These are phyloP conservation scores for Morone saxatilis DNA, from an alignment of 2,113 vertebrate species.

Conservation along the genomic window DNA sequence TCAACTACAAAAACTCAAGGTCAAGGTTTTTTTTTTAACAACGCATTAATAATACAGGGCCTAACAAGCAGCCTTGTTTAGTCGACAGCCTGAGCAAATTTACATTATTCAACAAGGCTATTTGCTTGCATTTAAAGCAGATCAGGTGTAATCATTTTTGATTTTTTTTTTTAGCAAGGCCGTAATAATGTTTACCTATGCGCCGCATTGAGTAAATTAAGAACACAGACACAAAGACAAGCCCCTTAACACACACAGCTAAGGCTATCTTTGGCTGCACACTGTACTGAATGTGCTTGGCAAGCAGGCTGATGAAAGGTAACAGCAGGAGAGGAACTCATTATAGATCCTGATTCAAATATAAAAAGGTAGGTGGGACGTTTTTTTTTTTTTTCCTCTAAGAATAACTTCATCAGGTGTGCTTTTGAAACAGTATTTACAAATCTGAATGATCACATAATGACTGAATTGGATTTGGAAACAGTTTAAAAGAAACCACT, in stretches of 20 bases:
- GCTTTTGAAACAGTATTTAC: slow-evolving; percentile 13
- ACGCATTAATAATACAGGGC: slow-evolving; percentile 58
- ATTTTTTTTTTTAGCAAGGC: slow-evolving; percentile 14
- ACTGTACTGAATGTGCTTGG: slow-evolving; percentile 79
- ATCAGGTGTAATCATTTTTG: slow-evolving; percentile 47
- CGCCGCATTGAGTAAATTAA: slow-evolving; percentile 61
- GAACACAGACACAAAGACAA: slow-evolving; percentile 70
- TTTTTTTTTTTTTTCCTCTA: slow-evolving; percentile 17
- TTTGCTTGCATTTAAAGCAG: slow-evolving; percentile 58
- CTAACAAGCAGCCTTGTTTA: slow-evolving; percentile 37
- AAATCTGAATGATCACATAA: slow-evolving; percentile 9
- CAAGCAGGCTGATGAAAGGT: slow-evolving; percentile 78
- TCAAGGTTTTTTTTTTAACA: slow-evolving; percentile 56
- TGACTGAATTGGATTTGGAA: slow-evolving; percentile 32
- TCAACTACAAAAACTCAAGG: slow-evolving; percentile 38
- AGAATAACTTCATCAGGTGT: slow-evolving; percentile 52
- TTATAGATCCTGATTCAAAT: slow-evolving; percentile 75
- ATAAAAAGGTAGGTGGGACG: slow-evolving; percentile 52
- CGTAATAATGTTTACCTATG: slow-evolving; percentile 72
- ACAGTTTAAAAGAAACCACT: slow-evolving; percentile 22
- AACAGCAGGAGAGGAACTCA: slow-evolving; percentile 75
- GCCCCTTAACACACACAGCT: slow-evolving; percentile 60
- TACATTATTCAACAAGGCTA: slow-evolving; percentile 54
- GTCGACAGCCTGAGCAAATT: slow-evolving; percentile 30
- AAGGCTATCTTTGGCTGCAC: slow-evolving; percentile 77